Base-by-base conservation (phyloP, 2,888 invertebrate genomes). In the Dascillus cervinus region DNA sequence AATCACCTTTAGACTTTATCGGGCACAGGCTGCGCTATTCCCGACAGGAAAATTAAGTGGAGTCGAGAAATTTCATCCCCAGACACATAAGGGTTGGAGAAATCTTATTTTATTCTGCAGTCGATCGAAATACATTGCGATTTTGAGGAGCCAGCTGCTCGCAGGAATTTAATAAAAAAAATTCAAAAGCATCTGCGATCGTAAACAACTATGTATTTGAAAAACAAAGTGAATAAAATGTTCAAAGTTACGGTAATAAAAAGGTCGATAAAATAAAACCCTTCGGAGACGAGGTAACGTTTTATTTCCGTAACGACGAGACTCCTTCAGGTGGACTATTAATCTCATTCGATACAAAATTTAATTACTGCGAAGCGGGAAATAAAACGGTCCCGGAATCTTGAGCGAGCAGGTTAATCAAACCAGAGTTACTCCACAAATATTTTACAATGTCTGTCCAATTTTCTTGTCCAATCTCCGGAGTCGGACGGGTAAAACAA, bases 1-100 rank as follows among this genome's bases (percentile, higher is more conserved):
- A 59, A 62, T 62, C 62, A 61, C 60, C 60, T 60, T 51, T 55
- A 50, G 59, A 62, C 56, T 61, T 61, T 62, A 62, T 62, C 61
- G 60, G 55, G 50, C 41, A 47, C 46, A 49, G 51, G 51, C 46
- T 49, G 42, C 46, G 56, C 55, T 53, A 61, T 60, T 62, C 60
- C 60, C 60, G 56, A 49, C 60, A 55, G 60, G 58, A 59, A 59
- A 62, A 62, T 62, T 62, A 62, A 62, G 61, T 61, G 59, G 50
- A 59, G 57, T 55, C 53, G 56, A 50, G 53, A 57, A 60, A 57
- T 58, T 57, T 53, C 48, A 49, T 51, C 46, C 50, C 54, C 43
- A 49, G 49, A 50, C 52, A 49, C 52, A 49, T 44, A 52, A 46
- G 50, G 53, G 53, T 46, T 43, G 34, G 52, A 39, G 50, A 47